Percentiles rank a stretch among this genome's conserved stretches.
These are phyloP conservation scores for Chiloscyllium punctatum DNA, from an alignment of 2,797 vertebrate genomes.

Conservation along the genomic window DNA sequence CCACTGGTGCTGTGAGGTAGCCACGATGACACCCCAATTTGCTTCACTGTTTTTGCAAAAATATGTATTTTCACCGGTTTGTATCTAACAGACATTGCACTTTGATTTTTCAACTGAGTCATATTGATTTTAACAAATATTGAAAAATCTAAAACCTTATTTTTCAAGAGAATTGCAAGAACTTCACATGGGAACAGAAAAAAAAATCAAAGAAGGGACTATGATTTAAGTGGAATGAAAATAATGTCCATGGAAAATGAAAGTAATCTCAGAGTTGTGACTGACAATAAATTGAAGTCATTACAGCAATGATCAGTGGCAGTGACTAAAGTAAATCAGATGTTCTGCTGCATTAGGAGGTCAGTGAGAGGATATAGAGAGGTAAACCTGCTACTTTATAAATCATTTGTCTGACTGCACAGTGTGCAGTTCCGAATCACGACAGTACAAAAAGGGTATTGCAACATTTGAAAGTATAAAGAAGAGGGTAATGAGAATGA, in stretches of 20 bases:
- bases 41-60: background rate
- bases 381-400: background rate
- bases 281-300: background rate
- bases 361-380: background rate
- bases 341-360: background rate
- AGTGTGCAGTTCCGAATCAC: background rate
- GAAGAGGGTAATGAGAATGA: background rate
- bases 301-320: background rate
- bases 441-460: background rate
- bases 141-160: background rate
- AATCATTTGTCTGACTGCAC: background rate
- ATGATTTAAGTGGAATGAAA: background rate
- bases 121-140: background rate
- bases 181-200: background rate
- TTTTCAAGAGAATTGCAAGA: background rate
- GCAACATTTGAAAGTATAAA: background rate
- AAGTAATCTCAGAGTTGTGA: background rate
- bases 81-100: background rate
- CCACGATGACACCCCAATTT: background rate
- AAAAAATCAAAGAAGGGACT: background rate
- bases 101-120: background rate
- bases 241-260: background rate
- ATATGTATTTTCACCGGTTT: background rate
- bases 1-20: too few relatives aligned
- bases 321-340: background rate